Base-by-base conservation (phyloP, 2,888 invertebrate genomes). In the Polyommatus icarus region DNA sequence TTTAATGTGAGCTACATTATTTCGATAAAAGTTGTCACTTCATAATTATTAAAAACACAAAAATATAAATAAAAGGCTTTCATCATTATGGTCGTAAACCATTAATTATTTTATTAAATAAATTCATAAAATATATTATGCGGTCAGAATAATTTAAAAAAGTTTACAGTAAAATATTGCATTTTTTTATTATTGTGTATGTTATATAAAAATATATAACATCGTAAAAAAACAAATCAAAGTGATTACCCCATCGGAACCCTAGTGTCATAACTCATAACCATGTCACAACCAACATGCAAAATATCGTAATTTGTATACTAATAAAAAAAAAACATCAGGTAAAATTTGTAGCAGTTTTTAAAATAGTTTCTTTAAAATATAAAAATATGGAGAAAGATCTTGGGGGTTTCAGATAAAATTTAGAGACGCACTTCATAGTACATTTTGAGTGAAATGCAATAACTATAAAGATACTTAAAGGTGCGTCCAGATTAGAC, bases 351-450 rank as follows among this genome's bases (percentile, higher is more conserved):
- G 59, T 79, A 40, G 76, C 15, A 46, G 5, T 71, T 59, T 20
- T 76, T 73, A 59, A 67, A 67, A 78, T 77, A 40, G 20, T 57
- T 77, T 40, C 50, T 71, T 71, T 36, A 77, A 80, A 81, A 81
- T 81, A 80, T 79, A 82, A 82, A 82, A 80, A 81, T 81, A 80
- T 80, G 79, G 79, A 80, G 80, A 79, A 79, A 77, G 61, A 78
- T 79, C 76, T 78, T 78, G 79, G 78, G 76, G 59, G 79, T 76
- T 80, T 80, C 78, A 78, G 46, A 32, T 20, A 77, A 59, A 73
- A 79, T 75, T 79, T 57, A 57, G 67, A 57, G 76, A 78, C 36
- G 71, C 54, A 54, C 67, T 78, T 67, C 75, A 78, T 76, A 73
- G 76, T 75, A 73, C 46, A n/a, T 72, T 29, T 59, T 24, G 29